A percentile compares a stretch with the other conserved stretches of the same genome.
Evolutionary conservation across 2,797 vertebrate species (phyloP).

Genomic region (Syndactyla subalaris): DNA sequence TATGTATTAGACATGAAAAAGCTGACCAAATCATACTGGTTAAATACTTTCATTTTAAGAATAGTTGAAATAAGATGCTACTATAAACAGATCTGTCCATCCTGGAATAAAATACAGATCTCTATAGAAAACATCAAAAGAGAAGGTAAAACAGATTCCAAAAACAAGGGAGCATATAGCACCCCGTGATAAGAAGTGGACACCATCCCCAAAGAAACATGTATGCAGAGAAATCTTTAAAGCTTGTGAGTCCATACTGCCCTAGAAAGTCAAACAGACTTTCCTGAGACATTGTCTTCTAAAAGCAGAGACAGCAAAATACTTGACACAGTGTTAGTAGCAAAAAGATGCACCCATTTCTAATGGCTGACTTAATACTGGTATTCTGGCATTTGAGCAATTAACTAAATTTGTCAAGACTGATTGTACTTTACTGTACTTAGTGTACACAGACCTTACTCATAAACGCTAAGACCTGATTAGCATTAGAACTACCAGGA

Average conservation of each 20-base stretch:
- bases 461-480: background rate
- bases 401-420: background rate
- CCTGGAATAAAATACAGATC: background rate
- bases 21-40: background rate
- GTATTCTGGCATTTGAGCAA: background rate
- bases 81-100: background rate
- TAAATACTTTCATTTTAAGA: background rate
- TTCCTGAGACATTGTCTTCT: background rate
- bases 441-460: background rate
- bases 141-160: background rate
- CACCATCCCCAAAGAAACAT: background rate
- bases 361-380: background rate
- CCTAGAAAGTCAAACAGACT: background rate
- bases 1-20: background rate
- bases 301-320: background rate
- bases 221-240: background rate
- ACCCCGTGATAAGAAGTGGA: background rate
- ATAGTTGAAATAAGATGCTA: background rate
- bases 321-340: background rate
- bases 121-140: background rate
- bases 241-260: background rate
- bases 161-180: background rate
- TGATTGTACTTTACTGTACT: background rate
- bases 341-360: background rate
- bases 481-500: background rate